These are phyloP conservation scores for Tachina grossa DNA, from an alignment of 2,888 invertebrate genomes.

Conservation along the genomic window DNA sequence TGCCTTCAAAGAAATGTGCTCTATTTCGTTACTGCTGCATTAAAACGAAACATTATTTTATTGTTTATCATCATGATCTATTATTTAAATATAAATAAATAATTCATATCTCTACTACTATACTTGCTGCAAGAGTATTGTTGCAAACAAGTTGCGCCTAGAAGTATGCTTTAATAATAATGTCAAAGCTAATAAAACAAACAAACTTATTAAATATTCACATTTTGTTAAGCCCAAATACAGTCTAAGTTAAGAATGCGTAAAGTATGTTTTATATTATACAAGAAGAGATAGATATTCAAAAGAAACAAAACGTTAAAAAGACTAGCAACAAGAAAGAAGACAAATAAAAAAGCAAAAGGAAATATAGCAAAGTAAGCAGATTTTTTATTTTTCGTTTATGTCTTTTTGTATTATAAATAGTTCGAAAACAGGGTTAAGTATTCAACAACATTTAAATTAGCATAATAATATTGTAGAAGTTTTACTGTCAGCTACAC, in stretches of 20 bases:
- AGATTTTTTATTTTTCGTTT: slow-evolving; percentile 8
- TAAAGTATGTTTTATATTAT: slow-evolving; percentile 52
- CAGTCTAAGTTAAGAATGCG: slow-evolving; percentile 56
- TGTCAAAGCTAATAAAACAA: slow-evolving; percentile 28
- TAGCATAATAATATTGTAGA: slow-evolving; percentile 60
- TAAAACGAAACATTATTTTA: background rate
- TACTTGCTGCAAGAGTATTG: slow-evolving; percentile 23
- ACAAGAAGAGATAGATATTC: background rate
- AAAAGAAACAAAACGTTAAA: slow-evolving; percentile 8
- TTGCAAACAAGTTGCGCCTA: slow-evolving; percentile 22
- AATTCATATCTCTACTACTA: slow-evolving; percentile 58
- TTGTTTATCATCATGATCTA: slow-evolving; percentile 56
- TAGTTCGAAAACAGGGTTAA: slow-evolving; percentile 59
- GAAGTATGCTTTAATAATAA: slow-evolving; percentile 38
- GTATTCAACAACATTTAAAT: slow-evolving; percentile 63
- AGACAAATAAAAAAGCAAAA: background rate
- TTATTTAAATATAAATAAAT: slow-evolving; percentile 62
- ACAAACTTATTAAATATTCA: slow-evolving; percentile 68
- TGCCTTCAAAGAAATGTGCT: background rate
- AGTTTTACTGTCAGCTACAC: slow-evolving; percentile 37
- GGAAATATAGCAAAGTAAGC: slow-evolving; percentile 53
- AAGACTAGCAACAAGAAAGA: slow-evolving; percentile 4
- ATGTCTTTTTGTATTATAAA: slow-evolving; percentile 27
- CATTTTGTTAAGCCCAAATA: slow-evolving; percentile 59
- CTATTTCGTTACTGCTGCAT: background rate